Evolutionary conservation across 2,888 invertebrate genomes (phyloP).

Genomic region (Campoplex nolae): DNA sequence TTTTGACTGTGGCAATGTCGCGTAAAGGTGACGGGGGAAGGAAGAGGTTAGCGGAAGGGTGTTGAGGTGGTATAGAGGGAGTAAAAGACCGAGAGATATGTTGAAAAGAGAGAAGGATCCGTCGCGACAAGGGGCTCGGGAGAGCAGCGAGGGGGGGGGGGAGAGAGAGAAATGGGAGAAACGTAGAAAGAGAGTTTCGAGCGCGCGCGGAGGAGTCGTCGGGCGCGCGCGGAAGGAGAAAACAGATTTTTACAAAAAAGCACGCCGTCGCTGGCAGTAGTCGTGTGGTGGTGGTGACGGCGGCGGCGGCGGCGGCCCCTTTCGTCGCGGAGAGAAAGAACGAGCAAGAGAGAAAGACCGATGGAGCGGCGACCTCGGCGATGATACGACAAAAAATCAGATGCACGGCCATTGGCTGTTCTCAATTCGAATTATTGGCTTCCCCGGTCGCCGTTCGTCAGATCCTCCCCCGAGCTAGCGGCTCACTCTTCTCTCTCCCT

Average conservation of each 20-base stretch:
- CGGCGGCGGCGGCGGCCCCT: constrained; percentile 58
- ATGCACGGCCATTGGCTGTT: constrained; percentile 85
- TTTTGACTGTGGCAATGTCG: constrained; percentile 15
- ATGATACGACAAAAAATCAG: constrained; percentile 84
- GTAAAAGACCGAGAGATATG: background rate
- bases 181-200: constrained; percentile 10
- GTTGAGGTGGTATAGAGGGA: constrained; percentile 7
- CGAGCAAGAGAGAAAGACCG: constrained; percentile 41
- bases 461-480: constrained; percentile 69
- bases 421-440: constrained; percentile 81
- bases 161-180: background rate
- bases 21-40: background rate
- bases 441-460: constrained; percentile 76
- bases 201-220: background rate
- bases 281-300: constrained; percentile 26
- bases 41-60: constrained; percentile 14
- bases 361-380: constrained; percentile 70
- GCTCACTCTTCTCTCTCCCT: constrained; percentile 63
- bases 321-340: constrained; percentile 62
- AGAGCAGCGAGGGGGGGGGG: background rate
- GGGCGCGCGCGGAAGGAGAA: constrained; percentile 33
- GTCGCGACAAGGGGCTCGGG: constrained; percentile 3
- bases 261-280: constrained; percentile 14
- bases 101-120: constrained; percentile 13
- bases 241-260: constrained; percentile 62